These are phyloP conservation scores for Rhinopomastus cyanomelas DNA, from an alignment of 2,113 vertebrate species.

Conservation along the genomic window DNA sequence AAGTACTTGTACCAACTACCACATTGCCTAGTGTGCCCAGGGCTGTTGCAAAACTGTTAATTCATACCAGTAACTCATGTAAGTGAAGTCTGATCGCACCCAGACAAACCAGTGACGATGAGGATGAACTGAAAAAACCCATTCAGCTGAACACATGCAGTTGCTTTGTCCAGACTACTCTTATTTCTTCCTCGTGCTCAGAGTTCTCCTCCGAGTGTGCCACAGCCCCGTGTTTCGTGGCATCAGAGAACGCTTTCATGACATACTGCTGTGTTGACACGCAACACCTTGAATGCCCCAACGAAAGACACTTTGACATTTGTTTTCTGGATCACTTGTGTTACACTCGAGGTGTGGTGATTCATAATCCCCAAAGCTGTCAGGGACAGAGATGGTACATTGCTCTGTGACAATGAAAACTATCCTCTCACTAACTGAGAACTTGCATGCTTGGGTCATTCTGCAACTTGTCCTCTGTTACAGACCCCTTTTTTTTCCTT, in stretches of 20 bases:
- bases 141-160: background rate
- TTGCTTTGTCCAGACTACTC: background rate
- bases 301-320: background rate
- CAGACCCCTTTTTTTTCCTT: background rate
- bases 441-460: background rate
- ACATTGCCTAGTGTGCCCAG: background rate
- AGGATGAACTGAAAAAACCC: background rate
- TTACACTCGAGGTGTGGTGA: background rate
- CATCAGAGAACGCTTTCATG: background rate
- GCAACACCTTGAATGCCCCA: background rate
- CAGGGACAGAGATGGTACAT: background rate
- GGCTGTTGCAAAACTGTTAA: background rate
- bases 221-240: background rate
- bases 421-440: background rate
- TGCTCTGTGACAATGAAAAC: background rate
- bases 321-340: background rate
- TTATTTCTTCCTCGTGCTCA: background rate
- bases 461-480: background rate
- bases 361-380: background rate
- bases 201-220: background rate
- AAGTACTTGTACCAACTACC: background rate
- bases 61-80: rapidly evolving
- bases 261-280: background rate
- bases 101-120: background rate
- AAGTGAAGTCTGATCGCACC: background rate